Evolutionary conservation across 2,888 invertebrate species (phyloP).

Genomic region (Malacosoma neustria): DNA sequence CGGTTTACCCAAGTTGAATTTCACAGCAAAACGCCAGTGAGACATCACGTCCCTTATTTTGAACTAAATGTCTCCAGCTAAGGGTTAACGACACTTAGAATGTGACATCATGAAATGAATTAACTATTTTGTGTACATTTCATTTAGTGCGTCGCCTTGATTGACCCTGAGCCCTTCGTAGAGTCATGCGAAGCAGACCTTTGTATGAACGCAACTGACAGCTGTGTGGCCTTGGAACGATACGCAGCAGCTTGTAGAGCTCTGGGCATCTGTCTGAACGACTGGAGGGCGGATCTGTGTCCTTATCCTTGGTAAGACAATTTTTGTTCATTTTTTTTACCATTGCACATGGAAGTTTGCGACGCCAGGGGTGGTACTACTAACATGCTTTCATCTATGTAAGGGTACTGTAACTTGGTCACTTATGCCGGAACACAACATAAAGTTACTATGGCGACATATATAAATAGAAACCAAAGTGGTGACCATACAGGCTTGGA

Average conservation of each 20-base stretch:
- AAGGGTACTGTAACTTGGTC: too few relatives aligned
- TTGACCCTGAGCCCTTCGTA: constrained; percentile 80
- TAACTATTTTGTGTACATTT: not conserved
- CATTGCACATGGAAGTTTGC: too few relatives aligned
- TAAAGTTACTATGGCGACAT: too few relatives aligned
- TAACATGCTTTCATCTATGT: too few relatives aligned
- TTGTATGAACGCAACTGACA: constrained; percentile 73
- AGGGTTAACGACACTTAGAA: not conserved
- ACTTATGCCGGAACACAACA: too few relatives aligned
- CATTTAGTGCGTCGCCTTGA: constrained; percentile 79
- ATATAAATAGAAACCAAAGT: too few relatives aligned
- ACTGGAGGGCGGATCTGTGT: constrained; percentile 81
- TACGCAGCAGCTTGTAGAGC: constrained; percentile 83
- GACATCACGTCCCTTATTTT: not conserved
- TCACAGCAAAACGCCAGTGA: too few relatives aligned
- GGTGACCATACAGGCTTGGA: too few relatives aligned
- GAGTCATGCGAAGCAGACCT: constrained; percentile 81
- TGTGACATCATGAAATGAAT: not conserved
- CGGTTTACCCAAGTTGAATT: too few relatives aligned
- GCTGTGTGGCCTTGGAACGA: constrained; percentile 79
- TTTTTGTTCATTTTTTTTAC: too few relatives aligned
- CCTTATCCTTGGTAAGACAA: constrained; percentile 78
- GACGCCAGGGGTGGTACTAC: too few relatives aligned
- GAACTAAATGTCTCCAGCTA: not conserved
- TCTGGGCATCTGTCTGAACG: constrained; percentile 79